A percentile compares a stretch with the other conserved stretches of the same genome.
Evolutionary conservation across 2,113 vertebrate species (phyloP).

Genomic region (Centropus unirufus): DNA sequence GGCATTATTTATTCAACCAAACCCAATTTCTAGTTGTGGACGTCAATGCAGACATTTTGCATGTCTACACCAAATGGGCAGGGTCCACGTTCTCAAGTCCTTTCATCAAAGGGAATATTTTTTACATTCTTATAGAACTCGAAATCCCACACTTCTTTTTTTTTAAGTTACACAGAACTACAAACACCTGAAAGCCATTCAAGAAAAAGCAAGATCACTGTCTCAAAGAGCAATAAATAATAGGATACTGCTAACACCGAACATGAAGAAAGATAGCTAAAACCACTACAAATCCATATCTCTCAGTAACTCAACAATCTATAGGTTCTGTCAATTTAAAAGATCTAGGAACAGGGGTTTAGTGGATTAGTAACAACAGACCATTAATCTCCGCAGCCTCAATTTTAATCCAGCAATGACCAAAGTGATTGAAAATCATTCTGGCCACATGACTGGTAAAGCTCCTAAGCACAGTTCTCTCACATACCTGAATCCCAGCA

Average conservation of each 20-base stretch:
- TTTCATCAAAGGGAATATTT: background rate
- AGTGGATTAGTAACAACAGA: conserved; percentile 79
- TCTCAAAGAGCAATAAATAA: background rate
- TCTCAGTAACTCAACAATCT: conserved; percentile 52
- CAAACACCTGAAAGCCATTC: background rate
- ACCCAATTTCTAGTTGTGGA: background rate
- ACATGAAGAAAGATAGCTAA: conserved; percentile 11
- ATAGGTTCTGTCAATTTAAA: conserved; percentile 73
- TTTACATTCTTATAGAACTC: background rate
- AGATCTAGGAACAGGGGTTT: conserved; percentile 64
- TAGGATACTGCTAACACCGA: background rate
- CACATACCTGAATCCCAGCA: conserved; percentile 41
- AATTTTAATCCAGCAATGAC: conserved; percentile 76
- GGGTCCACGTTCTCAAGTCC: background rate
- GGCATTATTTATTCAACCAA: background rate
- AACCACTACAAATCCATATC: conserved; percentile 35
- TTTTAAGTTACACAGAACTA: background rate
- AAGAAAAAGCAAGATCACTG: background rate
- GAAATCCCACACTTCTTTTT: background rate
- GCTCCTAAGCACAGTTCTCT: conserved; percentile 29
- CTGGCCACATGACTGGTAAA: conserved; percentile 48
- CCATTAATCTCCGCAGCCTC: conserved; percentile 79
- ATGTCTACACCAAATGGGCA: background rate
- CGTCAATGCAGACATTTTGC: background rate
- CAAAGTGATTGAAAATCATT: conserved; percentile 66